Evolutionary conservation across 2,113 vertebrate species (phyloP).

Genomic region (Anguilla rostrata): DNA sequence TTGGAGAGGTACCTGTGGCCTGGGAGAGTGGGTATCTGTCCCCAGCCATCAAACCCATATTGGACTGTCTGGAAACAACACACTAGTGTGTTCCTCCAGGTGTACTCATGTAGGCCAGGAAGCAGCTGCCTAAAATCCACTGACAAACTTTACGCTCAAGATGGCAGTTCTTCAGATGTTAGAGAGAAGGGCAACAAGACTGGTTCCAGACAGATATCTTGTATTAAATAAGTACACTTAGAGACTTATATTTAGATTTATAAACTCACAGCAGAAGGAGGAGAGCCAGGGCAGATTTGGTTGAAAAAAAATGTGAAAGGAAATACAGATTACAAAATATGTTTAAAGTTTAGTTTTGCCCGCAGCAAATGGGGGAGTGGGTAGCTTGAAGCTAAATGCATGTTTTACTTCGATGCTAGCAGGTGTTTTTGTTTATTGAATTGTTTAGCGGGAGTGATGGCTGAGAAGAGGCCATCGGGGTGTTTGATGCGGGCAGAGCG

Average conservation of each 20-base stretch:
- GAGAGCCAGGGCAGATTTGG: neutral
- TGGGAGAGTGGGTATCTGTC: neutral
- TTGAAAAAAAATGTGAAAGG: neutral
- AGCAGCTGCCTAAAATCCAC: neutral
- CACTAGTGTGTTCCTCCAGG: neutral
- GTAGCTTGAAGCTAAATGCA: neutral
- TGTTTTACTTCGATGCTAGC: neutral
- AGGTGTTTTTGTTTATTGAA: neutral
- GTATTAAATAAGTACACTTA: no score
- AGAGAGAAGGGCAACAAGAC: neutral
- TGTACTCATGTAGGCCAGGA: neutral
- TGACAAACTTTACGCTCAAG: neutral
- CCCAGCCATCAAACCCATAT: neutral
- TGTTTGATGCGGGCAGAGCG: neutral
- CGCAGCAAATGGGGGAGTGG: neutral
- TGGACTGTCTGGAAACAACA: neutral
- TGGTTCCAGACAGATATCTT: neutral
- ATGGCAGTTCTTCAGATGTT: neutral
- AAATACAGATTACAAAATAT: neutral
- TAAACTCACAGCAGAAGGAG: neutral
- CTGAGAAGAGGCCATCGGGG: no score
- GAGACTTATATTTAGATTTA: neutral
- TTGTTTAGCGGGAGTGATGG: neutral
- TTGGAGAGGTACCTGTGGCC: slow-evolving; percentile 59
- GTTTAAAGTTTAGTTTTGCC: neutral